Conservation (phyloP, 2,888 invertebrate species). For the Phortica magna region DNA sequence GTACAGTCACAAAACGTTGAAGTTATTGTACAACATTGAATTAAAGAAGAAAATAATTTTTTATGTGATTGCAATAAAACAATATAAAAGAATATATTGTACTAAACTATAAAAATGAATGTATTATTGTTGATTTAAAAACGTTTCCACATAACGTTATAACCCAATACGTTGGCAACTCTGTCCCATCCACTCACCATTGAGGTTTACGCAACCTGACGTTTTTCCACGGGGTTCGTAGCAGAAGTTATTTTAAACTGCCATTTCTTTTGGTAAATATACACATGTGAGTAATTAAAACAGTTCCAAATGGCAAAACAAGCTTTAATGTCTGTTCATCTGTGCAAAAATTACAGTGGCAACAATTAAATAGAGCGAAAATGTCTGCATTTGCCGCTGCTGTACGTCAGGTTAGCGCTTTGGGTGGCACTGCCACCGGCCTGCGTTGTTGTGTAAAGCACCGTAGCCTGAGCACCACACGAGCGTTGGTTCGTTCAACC, state of each 20-base stretch:
- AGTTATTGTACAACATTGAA: background rate
- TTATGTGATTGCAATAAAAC: background rate
- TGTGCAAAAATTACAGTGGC: slow-evolving; percentile 13
- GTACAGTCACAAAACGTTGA: background rate
- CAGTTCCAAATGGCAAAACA: background rate
- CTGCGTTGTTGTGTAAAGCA: slow-evolving; percentile 52
- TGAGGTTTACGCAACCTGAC: slow-evolving; percentile 28
- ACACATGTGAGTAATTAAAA: background rate
- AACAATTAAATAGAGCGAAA: background rate
- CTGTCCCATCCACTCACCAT: background rate
- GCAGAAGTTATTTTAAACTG: background rate
- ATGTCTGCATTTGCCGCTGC: slow-evolving; percentile 62
- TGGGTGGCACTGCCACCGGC: slow-evolving; percentile 45
- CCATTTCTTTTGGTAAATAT: background rate
- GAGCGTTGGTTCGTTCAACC: slow-evolving; percentile 54
- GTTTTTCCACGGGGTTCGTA: background rate
- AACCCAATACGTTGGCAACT: background rate
- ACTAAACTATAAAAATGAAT: no score
- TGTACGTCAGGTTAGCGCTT: slow-evolving; percentile 57
- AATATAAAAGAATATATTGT: no score
- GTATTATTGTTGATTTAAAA: background rate
- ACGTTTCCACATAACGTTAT: background rate
- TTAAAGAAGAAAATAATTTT: background rate
- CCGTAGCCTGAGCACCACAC: slow-evolving; percentile 60
- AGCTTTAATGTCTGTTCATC: background rate